Conservation (phyloP, 2,888 invertebrate species). For the Mayetiola destructor region DNA sequence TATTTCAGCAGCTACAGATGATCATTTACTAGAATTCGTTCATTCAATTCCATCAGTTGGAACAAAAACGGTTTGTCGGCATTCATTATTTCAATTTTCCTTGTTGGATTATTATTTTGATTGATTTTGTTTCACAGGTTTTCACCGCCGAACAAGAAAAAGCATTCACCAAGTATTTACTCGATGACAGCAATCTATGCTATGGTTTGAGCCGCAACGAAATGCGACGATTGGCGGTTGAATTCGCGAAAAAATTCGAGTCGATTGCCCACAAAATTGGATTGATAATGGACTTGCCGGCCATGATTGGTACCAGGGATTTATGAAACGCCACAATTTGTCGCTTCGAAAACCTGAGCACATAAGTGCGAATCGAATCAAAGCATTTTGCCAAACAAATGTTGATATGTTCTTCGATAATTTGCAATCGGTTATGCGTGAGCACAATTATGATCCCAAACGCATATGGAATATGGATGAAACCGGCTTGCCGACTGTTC, state of each 20-base stretch:
- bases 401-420: constrained; percentile 16
- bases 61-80: too few species aligned
- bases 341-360: constrained; percentile 14
- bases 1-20: too few species aligned
- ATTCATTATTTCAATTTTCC: too few species aligned
- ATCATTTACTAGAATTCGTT: too few species aligned
- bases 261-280: constrained; percentile 15
- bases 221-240: constrained; percentile 12
- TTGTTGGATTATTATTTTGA: too few species aligned
- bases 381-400: too few species aligned
- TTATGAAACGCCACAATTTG: constrained; percentile 16
- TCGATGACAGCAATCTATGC: constrained; percentile 11
- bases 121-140: too few species aligned
- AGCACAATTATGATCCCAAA: constrained; percentile 13
- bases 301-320: constrained; percentile 14
- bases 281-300: constrained; percentile 14
- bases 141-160: constrained; percentile 19
- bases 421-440: neutral
- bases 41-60: too few species aligned
- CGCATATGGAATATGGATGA: constrained; percentile 17
- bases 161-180: constrained; percentile 17
- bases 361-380: too few species aligned
- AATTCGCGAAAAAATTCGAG: constrained; percentile 17
- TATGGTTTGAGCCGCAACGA: constrained; percentile 2
- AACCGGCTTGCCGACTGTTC: constrained; percentile 16